phyloP scores from a whole-genome alignment of 1,140 invertebrate genomes.

The Atta texana region DNA sequence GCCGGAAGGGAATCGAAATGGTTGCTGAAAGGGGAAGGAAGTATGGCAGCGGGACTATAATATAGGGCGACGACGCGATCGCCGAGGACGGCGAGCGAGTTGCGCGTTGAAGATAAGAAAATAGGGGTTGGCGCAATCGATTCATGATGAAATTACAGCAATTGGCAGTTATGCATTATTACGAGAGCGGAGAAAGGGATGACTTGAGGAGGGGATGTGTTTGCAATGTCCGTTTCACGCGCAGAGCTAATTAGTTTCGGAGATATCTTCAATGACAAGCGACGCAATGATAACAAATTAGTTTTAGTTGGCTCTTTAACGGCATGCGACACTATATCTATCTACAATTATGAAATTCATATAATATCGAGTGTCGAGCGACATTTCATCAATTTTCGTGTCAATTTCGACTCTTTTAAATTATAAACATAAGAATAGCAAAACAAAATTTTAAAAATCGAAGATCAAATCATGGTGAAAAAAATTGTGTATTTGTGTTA shows the following conservation, averaged over 20 bases:
- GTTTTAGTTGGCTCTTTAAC: constrained; percentile 61
- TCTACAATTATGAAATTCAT: constrained; percentile 21
- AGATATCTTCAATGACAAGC: constrained; percentile 61
- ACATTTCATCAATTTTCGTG: not conserved
- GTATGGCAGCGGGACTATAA: constrained; percentile 27
- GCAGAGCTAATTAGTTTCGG: constrained; percentile 61
- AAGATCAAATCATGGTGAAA: not conserved
- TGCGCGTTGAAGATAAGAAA: constrained; percentile 57
- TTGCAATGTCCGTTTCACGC: constrained; percentile 54
- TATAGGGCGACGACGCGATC: constrained; percentile 36
- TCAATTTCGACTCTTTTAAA: not conserved
- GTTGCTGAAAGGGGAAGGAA: constrained; percentile 39
- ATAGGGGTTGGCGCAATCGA: constrained; percentile 39
- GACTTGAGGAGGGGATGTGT: not conserved
- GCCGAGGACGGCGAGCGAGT: constrained; percentile 28
- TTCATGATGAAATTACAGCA: constrained; percentile 45
- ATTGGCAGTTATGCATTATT: constrained; percentile 57
- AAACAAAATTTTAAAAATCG: not conserved
- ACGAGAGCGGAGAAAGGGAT: constrained; percentile 3
- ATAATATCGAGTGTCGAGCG: not conserved
- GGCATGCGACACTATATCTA: constrained; percentile 35
- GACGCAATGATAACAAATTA: constrained; percentile 50
- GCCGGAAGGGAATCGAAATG: constrained; percentile 49
- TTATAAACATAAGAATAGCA: not conserved
- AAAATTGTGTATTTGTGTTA: too few species aligned